phyloP scores from a whole-genome alignment of 2,888 invertebrate species.

The Sabellastarte sp. region DNA sequence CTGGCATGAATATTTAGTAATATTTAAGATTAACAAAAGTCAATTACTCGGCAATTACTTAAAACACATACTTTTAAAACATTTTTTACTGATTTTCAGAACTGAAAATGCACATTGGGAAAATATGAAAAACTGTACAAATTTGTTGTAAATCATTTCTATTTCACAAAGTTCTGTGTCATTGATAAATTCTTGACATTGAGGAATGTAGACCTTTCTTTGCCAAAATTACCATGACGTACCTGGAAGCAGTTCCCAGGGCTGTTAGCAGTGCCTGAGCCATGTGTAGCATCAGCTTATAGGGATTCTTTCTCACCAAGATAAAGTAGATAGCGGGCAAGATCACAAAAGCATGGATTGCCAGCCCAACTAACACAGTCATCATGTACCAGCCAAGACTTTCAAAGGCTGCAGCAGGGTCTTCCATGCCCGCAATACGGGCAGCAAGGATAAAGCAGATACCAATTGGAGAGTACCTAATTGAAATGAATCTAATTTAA shows the following conservation, averaged over 20 bases:
- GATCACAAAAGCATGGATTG: conserved; percentile 79
- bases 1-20: no score
- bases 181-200: no score
- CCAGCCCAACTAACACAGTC: conserved; percentile 78
- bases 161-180: no score
- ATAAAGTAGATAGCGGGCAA: conserved; percentile 82
- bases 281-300: conserved; percentile 79
- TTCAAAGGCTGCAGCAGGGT: conserved; percentile 66
- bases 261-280: conserved; percentile 83
- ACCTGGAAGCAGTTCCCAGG: conserved; percentile 89
- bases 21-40: no score
- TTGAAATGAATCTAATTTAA: no score
- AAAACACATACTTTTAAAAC: no score
- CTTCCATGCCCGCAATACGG: conserved; percentile 72
- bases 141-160: no score
- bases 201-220: no score
- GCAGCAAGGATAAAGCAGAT: conserved; percentile 67
- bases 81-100: no score
- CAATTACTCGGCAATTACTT: no score
- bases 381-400: conserved; percentile 66
- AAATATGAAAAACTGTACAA: no score
- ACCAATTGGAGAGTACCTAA: conserved; percentile 53
- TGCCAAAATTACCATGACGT: not conserved
- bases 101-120: no score
- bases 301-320: conserved; percentile 79